A percentile compares a stretch with the other conserved stretches of the same genome.
Conservation (phyloP, 1,140 invertebrate genomes). For the Drosophila auraria region DNA sequence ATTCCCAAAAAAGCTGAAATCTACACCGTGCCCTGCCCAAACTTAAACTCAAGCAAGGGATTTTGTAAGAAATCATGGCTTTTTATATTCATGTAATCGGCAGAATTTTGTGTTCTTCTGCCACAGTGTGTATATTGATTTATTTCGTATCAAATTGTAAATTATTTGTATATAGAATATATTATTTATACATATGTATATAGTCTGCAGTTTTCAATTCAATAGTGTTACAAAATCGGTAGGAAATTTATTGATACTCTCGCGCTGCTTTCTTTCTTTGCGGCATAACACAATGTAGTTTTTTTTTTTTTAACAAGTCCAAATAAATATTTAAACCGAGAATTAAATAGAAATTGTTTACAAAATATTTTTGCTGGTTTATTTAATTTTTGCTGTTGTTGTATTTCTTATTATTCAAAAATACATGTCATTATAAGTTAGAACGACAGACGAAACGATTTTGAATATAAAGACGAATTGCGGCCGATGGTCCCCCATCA, state of each 20-base stretch:
- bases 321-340: constrained; percentile 8
- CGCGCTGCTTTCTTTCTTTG: not conserved
- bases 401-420: constrained; percentile 68
- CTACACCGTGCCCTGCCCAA: not conserved
- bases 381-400: not conserved
- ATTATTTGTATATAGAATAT: constrained; percentile 68
- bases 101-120: not conserved
- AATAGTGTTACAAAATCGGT: constrained; percentile 64
- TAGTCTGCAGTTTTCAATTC: constrained; percentile 65
- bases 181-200: constrained; percentile 51
- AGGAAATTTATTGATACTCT: constrained; percentile 43
- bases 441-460: constrained; percentile 55
- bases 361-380: constrained; percentile 64
- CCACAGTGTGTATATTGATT: constrained; percentile 48
- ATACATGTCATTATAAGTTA: constrained; percentile 72
- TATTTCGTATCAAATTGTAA: constrained; percentile 78
- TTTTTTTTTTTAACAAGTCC: constrained; percentile 6
- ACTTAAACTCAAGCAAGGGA: not conserved
- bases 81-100: constrained; percentile 16
- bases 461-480: constrained; percentile 54
- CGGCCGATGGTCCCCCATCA: constrained; percentile 13
- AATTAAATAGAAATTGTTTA: constrained; percentile 44
- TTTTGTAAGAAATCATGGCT: constrained; percentile 21
- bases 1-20: not conserved
- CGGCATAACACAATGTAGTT: constrained; percentile 19